Evolutionary conservation across 2,113 vertebrate species (phyloP), one percentile per base, ranked within the genome.

Genomic region (Lethenteron camtschaticum): DNA sequence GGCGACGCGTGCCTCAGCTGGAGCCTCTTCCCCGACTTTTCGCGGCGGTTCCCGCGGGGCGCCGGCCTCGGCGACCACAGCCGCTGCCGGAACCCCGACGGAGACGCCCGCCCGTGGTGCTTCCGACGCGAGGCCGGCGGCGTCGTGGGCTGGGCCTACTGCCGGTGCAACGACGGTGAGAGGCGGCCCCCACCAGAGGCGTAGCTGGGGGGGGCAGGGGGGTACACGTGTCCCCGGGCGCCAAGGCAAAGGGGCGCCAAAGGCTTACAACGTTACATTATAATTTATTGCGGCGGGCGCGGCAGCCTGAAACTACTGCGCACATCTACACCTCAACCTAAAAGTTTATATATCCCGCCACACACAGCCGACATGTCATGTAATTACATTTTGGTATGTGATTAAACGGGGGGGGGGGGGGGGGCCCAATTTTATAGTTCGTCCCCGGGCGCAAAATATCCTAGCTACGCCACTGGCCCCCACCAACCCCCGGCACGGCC

Each of bases 21-120:
- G 88, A 80, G 83, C 0, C 85, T 89, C 73, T 92, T 90, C 72
- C 87, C 88, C 0, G 87, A 92, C 77, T 92, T 90, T 0, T 77
- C 89, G 6, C 83, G 84, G 81, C 88, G 89, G 78, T 90, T 90
- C 74, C 88, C 87, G 11, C 41, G 41, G 41, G 83, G 82, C n/a
- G 79, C 81, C 14, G 87, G 87, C 12, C 76, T 92, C 70, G 88
- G 87, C 2, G 81, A 85, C 73, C 88, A 92, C 81, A 89, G 80
- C 76, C 84, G 81, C 78, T 92, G 88, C 81, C 81, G 88, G 75
- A 90, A 86, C 80, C 88, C 88, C 0, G 88, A 92, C 0, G 81
- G 85, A 1, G 86, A 85, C 72, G 73, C 75, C 13, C 82, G 79
- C 2, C 88, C 87, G 9, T 92, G 88, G 88, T 92, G 88, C 74